Percentiles rank a stretch among this genome's conserved stretches.
Evolutionary conservation across 2,888 invertebrate genomes (phyloP).

Genomic region (Dermolepida albohirtum): DNA sequence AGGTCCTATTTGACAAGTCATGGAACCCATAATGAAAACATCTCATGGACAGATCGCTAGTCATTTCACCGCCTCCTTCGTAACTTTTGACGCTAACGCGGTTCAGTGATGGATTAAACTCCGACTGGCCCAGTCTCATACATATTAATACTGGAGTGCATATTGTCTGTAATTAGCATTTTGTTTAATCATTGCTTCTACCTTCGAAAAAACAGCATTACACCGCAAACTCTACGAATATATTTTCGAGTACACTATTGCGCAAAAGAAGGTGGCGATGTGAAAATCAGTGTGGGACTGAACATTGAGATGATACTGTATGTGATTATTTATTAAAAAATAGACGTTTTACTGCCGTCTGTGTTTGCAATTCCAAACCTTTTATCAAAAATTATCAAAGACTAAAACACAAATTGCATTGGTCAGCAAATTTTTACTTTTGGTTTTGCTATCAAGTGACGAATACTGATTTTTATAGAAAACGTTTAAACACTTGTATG

Average conservation of each 20-base stretch:
- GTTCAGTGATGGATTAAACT: slow-evolving; percentile 51
- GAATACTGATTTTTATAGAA: too few species aligned
- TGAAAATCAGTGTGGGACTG: too few species aligned
- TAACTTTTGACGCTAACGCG: slow-evolving; percentile 66
- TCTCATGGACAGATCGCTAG: slow-evolving; percentile 66
- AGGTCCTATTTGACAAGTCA: slow-evolving; percentile 64
- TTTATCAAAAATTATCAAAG: too few species aligned
- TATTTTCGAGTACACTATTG: not conserved
- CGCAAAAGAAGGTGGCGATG: not conserved
- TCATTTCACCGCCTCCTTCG: slow-evolving; percentile 66
- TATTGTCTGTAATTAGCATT: slow-evolving; percentile 64
- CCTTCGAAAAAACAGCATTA: slow-evolving; percentile 15
- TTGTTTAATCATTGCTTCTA: slow-evolving; percentile 60
- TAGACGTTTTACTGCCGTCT: too few species aligned
- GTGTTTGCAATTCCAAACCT: too few species aligned
- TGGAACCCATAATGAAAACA: slow-evolving; percentile 67
- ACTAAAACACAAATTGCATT: too few species aligned
- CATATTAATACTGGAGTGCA: slow-evolving; percentile 59
- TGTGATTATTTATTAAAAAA: too few species aligned
- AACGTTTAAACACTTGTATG: too few species aligned
- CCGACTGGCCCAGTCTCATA: slow-evolving; percentile 52
- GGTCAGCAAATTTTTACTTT: too few species aligned
- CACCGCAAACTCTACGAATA: not conserved
- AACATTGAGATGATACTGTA: too few species aligned
- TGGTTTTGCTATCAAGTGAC: too few species aligned